Evolutionary conservation across 2,113 vertebrate species (phyloP).

Genomic region (Xiphorhynchus elegans): DNA sequence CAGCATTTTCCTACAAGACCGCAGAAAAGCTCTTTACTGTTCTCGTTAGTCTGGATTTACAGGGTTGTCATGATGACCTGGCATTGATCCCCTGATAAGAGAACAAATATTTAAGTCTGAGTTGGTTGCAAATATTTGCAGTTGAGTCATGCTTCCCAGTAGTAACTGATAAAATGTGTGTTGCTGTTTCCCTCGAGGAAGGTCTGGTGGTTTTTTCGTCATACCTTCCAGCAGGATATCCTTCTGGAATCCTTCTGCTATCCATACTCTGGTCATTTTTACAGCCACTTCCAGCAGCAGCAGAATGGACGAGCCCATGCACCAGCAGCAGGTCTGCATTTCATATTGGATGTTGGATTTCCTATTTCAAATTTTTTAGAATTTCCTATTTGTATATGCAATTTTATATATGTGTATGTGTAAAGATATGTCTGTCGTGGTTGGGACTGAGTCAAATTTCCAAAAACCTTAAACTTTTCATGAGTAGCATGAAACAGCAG

Average conservation of each 20-base stretch:
- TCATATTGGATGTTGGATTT: background rate
- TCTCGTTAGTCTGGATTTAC: background rate
- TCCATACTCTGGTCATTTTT: background rate
- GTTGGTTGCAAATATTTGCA: background rate
- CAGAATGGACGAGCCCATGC: background rate
- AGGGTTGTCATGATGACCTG: background rate
- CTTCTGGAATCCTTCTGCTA: background rate
- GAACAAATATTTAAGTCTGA: conserved; percentile 11
- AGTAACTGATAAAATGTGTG: background rate
- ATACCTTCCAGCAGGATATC: background rate
- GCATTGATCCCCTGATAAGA: background rate
- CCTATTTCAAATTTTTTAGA: background rate
- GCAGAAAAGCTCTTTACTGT: fast-evolving
- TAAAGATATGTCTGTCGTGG: background rate
- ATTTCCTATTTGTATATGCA: background rate
- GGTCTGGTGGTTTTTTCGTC: background rate
- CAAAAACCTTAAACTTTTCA: background rate
- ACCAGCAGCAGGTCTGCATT: background rate
- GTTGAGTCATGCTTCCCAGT: background rate
- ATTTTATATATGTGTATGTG: background rate
- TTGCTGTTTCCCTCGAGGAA: background rate
- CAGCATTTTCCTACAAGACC: fast-evolving
- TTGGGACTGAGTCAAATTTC: background rate
- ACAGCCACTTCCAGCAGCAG: background rate
- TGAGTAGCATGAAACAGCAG: background rate